phyloP scores from a whole-genome alignment of 2,797 vertebrate genomes.

The Rhynchonycteris naso region DNA sequence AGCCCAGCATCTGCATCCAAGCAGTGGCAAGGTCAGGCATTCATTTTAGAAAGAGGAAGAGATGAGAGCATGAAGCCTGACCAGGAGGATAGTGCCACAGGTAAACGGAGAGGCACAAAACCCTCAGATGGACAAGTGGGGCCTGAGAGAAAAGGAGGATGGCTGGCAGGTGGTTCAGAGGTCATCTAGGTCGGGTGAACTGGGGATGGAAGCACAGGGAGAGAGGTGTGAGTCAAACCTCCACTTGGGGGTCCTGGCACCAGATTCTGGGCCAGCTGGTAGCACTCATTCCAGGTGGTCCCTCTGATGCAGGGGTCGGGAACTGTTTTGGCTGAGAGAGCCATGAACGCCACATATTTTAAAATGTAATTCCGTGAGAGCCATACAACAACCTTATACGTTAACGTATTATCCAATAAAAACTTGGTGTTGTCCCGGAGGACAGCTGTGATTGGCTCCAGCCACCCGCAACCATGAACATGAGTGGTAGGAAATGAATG shows the following conservation, averaged over 20 bases:
- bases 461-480: too few species aligned
- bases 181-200: neutral
- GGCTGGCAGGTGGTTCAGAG: neutral
- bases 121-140: neutral
- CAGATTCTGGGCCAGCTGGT: neutral
- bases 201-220: neutral
- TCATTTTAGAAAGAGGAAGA: neutral
- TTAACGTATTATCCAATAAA: too few species aligned
- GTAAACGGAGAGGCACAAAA: neutral
- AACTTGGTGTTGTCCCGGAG: too few species aligned
- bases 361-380: too few species aligned
- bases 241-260: neutral
- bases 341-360: too few species aligned
- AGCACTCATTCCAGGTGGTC: neutral
- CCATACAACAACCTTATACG: too few species aligned
- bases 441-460: too few species aligned
- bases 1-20: neutral
- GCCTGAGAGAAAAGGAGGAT: neutral
- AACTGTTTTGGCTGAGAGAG: too few species aligned
- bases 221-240: neutral
- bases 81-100: neutral
- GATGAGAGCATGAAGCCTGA: neutral
- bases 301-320: neutral
- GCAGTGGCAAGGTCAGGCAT: neutral
- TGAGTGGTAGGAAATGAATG: too few species aligned